Evolutionary conservation across 1,140 invertebrate genomes (phyloP), one percentile per base, ranked within the genome.

Genomic region (Tachypleus tridentatus): DNA sequence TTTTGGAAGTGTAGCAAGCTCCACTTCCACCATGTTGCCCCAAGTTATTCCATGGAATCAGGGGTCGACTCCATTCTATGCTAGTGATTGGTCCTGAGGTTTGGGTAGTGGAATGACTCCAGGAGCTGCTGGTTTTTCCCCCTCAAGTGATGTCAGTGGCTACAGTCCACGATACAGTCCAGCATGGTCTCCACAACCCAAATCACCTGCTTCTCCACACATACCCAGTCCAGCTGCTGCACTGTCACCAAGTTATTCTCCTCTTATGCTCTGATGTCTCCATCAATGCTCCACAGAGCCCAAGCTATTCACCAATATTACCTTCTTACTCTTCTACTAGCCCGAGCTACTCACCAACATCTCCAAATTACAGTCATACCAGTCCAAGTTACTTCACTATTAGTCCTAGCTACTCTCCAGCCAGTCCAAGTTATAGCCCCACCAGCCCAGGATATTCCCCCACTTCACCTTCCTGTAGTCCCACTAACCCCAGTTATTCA

Each of bases 41-140:
- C 84, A 88, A 51, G 93, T 93, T 85, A 99, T 96, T 3, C 96
- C 96, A 1, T 98, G 95, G 95, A 86, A 84, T 60, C 60, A 85
- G 86, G 66, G 91, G 87, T 86, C 87, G 67, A 98, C 96, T 50
- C 95, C 97, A 48, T 84, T 84, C 9, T 97, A 93, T 77, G 75
- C 75, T 48, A 83, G 83, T 57, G 87, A 84, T 69, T 97, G 92
- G 85, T 93, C 91, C 61, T 91, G 92, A 73, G 81, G 82, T 64
- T 80, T 91, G 70, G 88, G 87, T 58, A 91, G 88, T 77, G 93
- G 90, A 61, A 97, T 97, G 92, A 97, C 95, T 5, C 94, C 95
- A 0, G 92, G 91, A 59, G 92, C 88, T 47, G 92, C 94, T 3
- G 91, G 91, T 49, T 99, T 99, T 77, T 99, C 97, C 11, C 96